Evolutionary conservation across 2,888 invertebrate genomes (phyloP), one percentile per base, ranked within the genome.

Genomic region (Myopa tessellatipennis): DNA sequence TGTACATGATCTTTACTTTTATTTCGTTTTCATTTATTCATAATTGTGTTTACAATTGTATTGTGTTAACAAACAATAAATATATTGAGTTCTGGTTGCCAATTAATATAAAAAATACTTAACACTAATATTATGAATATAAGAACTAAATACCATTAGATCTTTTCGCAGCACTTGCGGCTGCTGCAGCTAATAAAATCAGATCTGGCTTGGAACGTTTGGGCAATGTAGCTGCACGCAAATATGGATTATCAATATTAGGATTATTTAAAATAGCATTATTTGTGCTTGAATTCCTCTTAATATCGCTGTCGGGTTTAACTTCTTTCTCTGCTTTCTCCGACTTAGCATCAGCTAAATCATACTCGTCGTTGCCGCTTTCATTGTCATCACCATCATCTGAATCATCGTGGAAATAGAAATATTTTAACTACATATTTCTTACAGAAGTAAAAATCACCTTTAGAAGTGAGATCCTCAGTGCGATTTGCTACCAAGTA

Each of bases 221-320:
- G 0, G 89, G 89, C 69, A 90, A 76, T 4, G 88, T 89, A 0
- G 89, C 90, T 3, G 90, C 89, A 36, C 92, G 89, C 36, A 95
- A 90, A 86, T 94, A 95, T 0, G 95, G 95, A 90, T 95, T 95
- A 87, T 95, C 95, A 81, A 94, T 94, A 16, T 92, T 92, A 26
- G 89, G 89, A 84, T 89, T 89, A 55, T 89, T 89, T 26, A 89
- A 79, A 76, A 89, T 89, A 0, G 89, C 88, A 87, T 91, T 86
- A 85, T 89, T 86, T 60, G 88, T 88, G 80, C 88, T 80, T 81
- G 87, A 85, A 86, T 90, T 86, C 84, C 91, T 85, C 87, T 91
- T 85, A 79, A 89, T 87, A 85, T 88, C 87, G 80, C 86, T 82
- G 69, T 89, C 89, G 38, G 86, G 87, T 78, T 89, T 89, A 5